Evolutionary conservation across 2,888 invertebrate genomes (phyloP).

Genomic region (Barypeithes pellucidus): DNA sequence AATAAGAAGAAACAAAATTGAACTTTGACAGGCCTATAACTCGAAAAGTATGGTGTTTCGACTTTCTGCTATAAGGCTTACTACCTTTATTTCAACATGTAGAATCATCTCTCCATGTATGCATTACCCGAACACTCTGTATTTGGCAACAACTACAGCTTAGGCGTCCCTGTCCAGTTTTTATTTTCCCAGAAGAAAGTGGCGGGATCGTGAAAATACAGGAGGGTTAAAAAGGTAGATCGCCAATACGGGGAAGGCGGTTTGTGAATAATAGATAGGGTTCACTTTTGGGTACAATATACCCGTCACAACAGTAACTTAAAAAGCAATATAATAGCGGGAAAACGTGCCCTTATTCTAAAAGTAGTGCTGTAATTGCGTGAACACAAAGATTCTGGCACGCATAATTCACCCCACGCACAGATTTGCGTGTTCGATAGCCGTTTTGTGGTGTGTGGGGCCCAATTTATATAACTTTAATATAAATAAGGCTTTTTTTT

Average conservation of each 20-base stretch:
- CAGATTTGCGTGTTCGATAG: slow-evolving; percentile 61
- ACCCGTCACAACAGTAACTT: background rate
- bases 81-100: too few relatives aligned
- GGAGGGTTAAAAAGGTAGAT: slow-evolving; percentile 39
- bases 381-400: slow-evolving; percentile 57
- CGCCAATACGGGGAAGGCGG: slow-evolving; percentile 32
- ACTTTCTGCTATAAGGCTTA: too few relatives aligned
- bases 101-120: too few relatives aligned
- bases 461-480: background rate
- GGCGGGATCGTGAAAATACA: slow-evolving; percentile 23
- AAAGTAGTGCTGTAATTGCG: slow-evolving; percentile 55
- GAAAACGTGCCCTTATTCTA: background rate
- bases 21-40: too few relatives aligned
- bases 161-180: slow-evolving; percentile 13
- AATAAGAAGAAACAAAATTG: too few relatives aligned
- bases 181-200: slow-evolving; percentile 12
- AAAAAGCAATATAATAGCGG: background rate
- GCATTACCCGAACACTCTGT: too few relatives aligned
- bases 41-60: too few relatives aligned
- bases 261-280: slow-evolving; percentile 61
- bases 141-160: background rate
- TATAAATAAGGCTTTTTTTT: background rate
- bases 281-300: background rate
- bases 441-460: slow-evolving; percentile 8
- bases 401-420: slow-evolving; percentile 59